Evolutionary conservation across 2,113 vertebrate genomes (phyloP).

Genomic region (Bubalus kerabau): DNA sequence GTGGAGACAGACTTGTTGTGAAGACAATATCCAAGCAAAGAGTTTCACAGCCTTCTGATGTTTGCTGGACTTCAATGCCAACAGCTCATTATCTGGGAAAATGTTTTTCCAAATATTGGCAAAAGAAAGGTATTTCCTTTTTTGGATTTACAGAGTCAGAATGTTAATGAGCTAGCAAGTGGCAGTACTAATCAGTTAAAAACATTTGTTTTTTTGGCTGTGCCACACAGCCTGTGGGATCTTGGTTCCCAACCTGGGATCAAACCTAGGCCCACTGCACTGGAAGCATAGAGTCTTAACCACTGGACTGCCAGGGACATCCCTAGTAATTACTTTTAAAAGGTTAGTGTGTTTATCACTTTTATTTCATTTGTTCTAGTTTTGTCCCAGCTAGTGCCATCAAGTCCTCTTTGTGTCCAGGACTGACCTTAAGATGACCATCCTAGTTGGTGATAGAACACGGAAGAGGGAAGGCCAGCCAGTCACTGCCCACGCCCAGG

Average conservation of each 20-base stretch:
- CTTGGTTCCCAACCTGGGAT: background rate
- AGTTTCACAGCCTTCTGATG: background rate
- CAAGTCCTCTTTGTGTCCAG: background rate
- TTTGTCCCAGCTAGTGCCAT: background rate
- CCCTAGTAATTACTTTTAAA: background rate
- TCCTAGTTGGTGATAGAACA: rapidly evolving
- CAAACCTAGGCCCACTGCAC: background rate
- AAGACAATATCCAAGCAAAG: background rate
- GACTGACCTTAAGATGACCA: background rate
- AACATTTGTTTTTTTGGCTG: background rate
- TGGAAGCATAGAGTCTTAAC: background rate
- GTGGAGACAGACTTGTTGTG: background rate
- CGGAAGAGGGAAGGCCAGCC: too few relatives aligned
- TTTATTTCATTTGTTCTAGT: background rate
- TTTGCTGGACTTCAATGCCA: background rate
- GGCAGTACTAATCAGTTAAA: background rate
- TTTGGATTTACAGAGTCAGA: background rate
- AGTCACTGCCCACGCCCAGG: background rate
- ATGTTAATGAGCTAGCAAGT: background rate
- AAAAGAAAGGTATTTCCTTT: background rate
- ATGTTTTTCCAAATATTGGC: background rate
- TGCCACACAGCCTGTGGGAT: background rate
- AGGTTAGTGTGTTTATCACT: background rate
- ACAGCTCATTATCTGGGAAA: background rate
- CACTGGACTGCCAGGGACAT: background rate